These are phyloP conservation scores for Laticauda laticaudata DNA, from an alignment of 2,113 vertebrate genomes.

Conservation along the genomic window DNA sequence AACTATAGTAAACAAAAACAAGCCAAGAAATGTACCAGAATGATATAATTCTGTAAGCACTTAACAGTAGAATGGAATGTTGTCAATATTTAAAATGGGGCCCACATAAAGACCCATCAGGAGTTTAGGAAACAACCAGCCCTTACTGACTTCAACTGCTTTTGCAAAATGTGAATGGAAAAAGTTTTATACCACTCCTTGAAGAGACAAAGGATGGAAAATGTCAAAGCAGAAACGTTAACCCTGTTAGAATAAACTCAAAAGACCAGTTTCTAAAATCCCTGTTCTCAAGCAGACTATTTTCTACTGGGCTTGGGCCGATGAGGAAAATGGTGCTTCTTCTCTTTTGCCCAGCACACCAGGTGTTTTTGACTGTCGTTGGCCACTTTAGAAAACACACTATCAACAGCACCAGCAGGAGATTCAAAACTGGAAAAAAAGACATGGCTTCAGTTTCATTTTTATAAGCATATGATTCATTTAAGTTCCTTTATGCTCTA, in stretches of 20 bases:
- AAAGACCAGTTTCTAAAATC: slow-evolving; percentile 54
- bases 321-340: slow-evolving; percentile 47
- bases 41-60: background rate
- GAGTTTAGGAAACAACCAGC: too few relatives aligned
- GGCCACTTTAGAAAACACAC: slow-evolving; percentile 60
- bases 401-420: slow-evolving; percentile 55
- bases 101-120: background rate
- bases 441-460: slow-evolving; percentile 55
- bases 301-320: slow-evolving; percentile 42
- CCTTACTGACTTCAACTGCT: slow-evolving; percentile 23
- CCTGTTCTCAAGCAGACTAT: slow-evolving; percentile 41
- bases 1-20: background rate
- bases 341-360: slow-evolving; percentile 54
- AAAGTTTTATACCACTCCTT: slow-evolving; percentile 42
- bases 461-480: slow-evolving; percentile 60
- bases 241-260: slow-evolving; percentile 53
- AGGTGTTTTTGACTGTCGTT: slow-evolving; percentile 62
- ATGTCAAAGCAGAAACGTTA: slow-evolving; percentile 53
- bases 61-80: background rate
- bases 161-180: background rate
- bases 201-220: slow-evolving; percentile 40
- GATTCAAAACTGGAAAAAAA: slow-evolving; percentile 53
- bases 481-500: slow-evolving; percentile 58
- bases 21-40: background rate
- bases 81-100: background rate